Percentiles rank a stretch among this genome's conserved stretches.
Conservation (phyloP, 2,797 vertebrate species). For the Streptopelia turtur region DNA sequence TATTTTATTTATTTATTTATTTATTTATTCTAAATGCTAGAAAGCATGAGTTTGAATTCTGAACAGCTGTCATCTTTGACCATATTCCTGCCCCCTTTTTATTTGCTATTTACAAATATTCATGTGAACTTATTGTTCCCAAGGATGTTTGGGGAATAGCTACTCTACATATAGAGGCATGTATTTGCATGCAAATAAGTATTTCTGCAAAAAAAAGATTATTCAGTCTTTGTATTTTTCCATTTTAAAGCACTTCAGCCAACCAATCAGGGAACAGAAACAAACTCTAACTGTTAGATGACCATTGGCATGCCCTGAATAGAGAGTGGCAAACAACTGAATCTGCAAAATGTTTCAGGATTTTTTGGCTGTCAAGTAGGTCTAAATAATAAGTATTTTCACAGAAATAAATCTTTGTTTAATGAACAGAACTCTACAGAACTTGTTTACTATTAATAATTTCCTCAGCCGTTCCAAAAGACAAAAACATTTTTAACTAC, state of each 20-base stretch:
- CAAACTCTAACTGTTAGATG: background rate
- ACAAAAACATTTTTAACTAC: background rate
- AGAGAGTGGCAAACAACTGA: background rate
- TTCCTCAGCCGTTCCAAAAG: background rate
- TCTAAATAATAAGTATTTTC: background rate
- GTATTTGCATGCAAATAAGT: background rate
- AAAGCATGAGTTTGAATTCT: background rate
- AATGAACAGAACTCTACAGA: background rate
- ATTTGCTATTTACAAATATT: slow-evolving; percentile 16
- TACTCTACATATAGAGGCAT: background rate
- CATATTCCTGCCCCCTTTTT: background rate
- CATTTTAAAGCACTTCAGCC: background rate
- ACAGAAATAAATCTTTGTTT: background rate
- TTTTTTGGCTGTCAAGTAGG: background rate
- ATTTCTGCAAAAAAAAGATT: background rate
- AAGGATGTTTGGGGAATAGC: background rate
- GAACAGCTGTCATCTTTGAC: background rate
- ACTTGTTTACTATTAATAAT: background rate
- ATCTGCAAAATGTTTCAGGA: background rate
- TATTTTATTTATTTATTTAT: no score
- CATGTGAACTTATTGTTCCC: background rate
- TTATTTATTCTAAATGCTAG: background rate
- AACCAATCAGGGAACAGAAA: background rate
- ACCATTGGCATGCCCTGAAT: background rate
- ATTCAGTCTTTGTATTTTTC: background rate